Evolutionary conservation across 1,140 invertebrate species (phyloP).

Genomic region (Stegodyphus dumicola): DNA sequence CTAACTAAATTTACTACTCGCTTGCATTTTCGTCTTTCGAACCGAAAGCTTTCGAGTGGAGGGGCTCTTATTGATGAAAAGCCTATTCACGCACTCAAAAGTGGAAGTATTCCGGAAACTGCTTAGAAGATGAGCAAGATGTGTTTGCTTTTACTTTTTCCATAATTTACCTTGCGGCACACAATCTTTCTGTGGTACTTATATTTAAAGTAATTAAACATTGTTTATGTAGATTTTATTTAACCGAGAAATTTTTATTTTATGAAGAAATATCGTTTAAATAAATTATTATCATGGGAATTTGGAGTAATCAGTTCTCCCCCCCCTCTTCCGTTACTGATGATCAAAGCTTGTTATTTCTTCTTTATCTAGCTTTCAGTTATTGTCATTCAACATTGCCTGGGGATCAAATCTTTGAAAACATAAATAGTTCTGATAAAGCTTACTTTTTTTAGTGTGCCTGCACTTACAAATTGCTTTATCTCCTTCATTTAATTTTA

Average conservation of each 20-base stretch:
- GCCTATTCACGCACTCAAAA: conserved; percentile 4
- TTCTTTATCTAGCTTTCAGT: too few species aligned
- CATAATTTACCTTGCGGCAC: conserved; percentile 1
- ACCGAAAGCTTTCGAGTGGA: conserved; percentile 34
- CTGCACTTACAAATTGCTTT: too few species aligned
- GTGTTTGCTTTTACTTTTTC: neutral
- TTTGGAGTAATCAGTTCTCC: too few species aligned
- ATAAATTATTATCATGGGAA: neutral
- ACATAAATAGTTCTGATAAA: too few species aligned
- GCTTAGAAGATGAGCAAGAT: neutral
- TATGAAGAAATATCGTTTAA: neutral
- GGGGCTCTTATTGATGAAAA: conserved; percentile 1
- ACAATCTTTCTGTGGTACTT: conserved; percentile 15
- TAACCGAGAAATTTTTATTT: neutral
- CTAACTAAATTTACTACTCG: neutral
- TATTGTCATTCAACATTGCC: too few species aligned
- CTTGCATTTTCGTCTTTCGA: neutral
- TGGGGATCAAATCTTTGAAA: too few species aligned
- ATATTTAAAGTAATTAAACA: conserved; percentile 34
- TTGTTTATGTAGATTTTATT: conserved; percentile 24
- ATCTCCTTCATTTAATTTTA: too few species aligned
- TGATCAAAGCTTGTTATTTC: too few species aligned
- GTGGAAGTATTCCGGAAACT: conserved; percentile 27
- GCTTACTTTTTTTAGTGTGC: too few species aligned
- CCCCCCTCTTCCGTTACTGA: too few species aligned